These are phyloP conservation scores for Ylistrum balloti DNA, from an alignment of 1,140 invertebrate genomes.

Conservation along the genomic window DNA sequence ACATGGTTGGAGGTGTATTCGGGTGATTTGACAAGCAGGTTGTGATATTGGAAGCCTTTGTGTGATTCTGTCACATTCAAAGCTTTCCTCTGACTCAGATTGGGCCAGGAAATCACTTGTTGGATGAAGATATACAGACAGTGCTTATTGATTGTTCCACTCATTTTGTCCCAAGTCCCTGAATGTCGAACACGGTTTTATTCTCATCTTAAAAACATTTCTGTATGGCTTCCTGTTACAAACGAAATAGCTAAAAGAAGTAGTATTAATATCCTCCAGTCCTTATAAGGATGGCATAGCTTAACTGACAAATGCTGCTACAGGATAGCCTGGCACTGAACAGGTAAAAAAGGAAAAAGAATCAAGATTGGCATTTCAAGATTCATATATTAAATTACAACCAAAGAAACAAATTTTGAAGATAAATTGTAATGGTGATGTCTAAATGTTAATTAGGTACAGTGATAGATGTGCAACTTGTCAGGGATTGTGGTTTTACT, in stretches of 20 bases:
- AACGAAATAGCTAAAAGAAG: not conserved
- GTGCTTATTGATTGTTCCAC: not conserved
- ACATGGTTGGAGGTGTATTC: constrained; percentile 16
- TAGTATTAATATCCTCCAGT: not conserved
- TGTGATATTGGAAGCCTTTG: not conserved
- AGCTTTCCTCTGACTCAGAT: not conserved
- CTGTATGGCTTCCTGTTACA: not conserved
- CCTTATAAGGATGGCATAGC: not conserved
- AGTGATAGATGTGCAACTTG: too few species aligned
- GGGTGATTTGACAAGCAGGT: constrained; percentile 23
- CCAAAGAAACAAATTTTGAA: too few species aligned
- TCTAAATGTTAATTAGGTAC: too few species aligned
- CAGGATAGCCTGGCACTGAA: too few species aligned
- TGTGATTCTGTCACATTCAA: constrained; percentile 26
- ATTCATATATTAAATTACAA: too few species aligned
- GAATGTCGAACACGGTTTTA: not conserved
- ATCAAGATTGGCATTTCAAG: not conserved
- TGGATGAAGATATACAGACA: constrained; percentile 30
- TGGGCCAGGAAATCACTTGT: constrained; percentile 22
- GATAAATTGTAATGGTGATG: too few species aligned
- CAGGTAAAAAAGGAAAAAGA: not conserved
- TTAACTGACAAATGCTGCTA: not conserved
- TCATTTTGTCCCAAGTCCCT: not conserved
- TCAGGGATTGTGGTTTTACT: too few species aligned
- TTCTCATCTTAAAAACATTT: not conserved